Evolutionary conservation across 2,888 invertebrate genomes (phyloP).

Genomic region (Lepidochrysops patricia): DNA sequence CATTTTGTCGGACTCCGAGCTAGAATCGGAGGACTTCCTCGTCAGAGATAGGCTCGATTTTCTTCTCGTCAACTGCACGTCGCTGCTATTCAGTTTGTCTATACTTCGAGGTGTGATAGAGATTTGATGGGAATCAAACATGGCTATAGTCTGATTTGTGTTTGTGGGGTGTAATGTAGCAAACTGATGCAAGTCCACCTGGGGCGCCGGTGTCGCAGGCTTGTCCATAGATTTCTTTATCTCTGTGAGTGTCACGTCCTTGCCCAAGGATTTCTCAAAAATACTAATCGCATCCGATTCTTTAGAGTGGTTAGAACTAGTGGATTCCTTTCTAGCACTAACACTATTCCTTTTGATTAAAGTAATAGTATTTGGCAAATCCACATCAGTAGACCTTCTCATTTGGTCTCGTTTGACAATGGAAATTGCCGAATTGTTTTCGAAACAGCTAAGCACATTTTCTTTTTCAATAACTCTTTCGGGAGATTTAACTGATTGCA

Average conservation of each 20-base stretch:
- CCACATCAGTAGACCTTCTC: conserved; percentile 63
- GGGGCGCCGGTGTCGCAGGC: conserved; percentile 33
- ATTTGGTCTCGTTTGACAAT: conserved; percentile 67
- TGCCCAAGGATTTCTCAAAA: conserved; percentile 66
- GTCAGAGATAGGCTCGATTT: conserved; percentile 49
- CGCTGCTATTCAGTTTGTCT: conserved; percentile 38
- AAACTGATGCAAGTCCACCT: conserved; percentile 56
- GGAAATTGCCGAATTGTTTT: conserved; percentile 70
- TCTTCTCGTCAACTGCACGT: conserved; percentile 44
- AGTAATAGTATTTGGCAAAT: conserved; percentile 63
- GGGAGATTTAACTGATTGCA: conserved; percentile 60
- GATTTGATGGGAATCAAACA: conserved; percentile 57
- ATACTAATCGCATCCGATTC: conserved; percentile 67
- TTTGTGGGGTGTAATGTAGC: conserved; percentile 53
- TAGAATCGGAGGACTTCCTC: conserved; percentile 50
- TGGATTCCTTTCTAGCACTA: conserved; percentile 63
- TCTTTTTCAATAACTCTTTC: conserved; percentile 62
- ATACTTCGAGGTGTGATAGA: conserved; percentile 54
- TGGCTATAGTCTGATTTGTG: conserved; percentile 37
- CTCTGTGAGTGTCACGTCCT: conserved; percentile 67
- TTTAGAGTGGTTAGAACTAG: conserved; percentile 62
- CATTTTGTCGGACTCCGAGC: conserved; percentile 43
- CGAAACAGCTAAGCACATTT: conserved; percentile 66
- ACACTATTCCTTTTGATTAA: conserved; percentile 65
- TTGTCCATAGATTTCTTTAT: conserved; percentile 66